Evolutionary conservation across 2,113 vertebrate genomes (phyloP).

Genomic region (Actenoides lindsayi): DNA sequence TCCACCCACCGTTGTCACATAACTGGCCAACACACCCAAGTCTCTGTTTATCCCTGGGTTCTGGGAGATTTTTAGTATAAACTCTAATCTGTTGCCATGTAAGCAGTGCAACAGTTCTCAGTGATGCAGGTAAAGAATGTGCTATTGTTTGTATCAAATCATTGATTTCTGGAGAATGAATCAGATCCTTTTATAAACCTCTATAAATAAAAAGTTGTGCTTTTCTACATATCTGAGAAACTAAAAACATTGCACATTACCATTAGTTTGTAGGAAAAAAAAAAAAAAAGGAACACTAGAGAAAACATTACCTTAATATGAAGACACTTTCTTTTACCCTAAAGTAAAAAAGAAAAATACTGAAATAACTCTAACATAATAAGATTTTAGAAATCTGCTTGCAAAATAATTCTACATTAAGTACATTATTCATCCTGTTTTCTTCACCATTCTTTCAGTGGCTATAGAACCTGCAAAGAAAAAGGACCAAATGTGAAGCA

Average conservation of each 20-base stretch:
- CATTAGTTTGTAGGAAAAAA: background rate
- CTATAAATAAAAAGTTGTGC: background rate
- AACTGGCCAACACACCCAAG: background rate
- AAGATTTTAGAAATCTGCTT: background rate
- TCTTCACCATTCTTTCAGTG: background rate
- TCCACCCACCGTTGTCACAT: background rate
- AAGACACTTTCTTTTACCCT: background rate
- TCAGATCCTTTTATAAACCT: background rate
- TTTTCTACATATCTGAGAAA: background rate
- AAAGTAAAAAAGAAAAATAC: background rate
- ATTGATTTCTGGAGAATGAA: background rate
- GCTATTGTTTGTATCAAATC: background rate
- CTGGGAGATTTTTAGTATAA: background rate
- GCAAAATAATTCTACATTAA: constrained; percentile 2
- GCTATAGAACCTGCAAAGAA: background rate
- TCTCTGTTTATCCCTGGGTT: background rate
- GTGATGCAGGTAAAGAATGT: background rate
- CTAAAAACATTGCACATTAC: background rate
- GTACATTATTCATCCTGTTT: background rate
- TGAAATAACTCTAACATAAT: background rate
- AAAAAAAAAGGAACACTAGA: background rate
- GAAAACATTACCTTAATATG: background rate
- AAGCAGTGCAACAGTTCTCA: background rate
- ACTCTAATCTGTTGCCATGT: background rate
- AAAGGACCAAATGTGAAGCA: constrained; percentile 1